Evolutionary conservation across 2,888 invertebrate species (phyloP), one percentile per base, ranked within the genome.

Genomic region (Andrena dorsata): DNA sequence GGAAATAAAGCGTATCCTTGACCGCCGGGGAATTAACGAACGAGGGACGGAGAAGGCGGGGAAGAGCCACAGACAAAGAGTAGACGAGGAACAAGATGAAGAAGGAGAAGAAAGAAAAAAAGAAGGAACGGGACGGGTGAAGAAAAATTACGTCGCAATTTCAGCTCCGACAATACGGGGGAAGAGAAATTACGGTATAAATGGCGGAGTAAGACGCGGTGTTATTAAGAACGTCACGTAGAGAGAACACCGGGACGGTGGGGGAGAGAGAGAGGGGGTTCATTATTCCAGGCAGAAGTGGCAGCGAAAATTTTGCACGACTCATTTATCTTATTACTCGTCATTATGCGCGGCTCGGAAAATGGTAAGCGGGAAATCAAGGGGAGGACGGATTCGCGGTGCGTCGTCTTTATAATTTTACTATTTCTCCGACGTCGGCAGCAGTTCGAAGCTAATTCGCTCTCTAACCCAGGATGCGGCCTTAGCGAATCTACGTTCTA

Each of bases 151-250:
- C 66, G 71, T 68, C 47, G 86, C 83, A 80, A 78, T 87, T 86
- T 85, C 72, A 76, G 70, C 74, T 85, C 63, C 80, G 82, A 86
- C 86, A 74, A 85, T 81, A 75, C 82, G 66, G 75, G 71, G 82
- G 76, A 82, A 71, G 78, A 85, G 87, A 74, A 86, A 86, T 86
- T 86, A 87, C 85, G 78, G 82, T 82, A 71, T 82, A 72, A 82
- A 82, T 82, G 82, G 66, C 23, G 80, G 73, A 77, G 80, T 71
- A 75, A 81, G 82, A 81, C 69, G 85, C 81, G 78, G 77, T 76
- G 81, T 87, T 87, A 82, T 82, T 82, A 86, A 86, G 85, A 82
- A 84, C 85, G 73, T 74, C 86, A 80, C 85, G 87, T 84, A 80
- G 76, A 71, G 76, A 61, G 63, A 56, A 56, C 56, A 56, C 56